Evolutionary conservation across 2,113 vertebrate species (phyloP), one percentile per base, ranked within the genome.

Genomic region (Podilymbus podiceps): DNA sequence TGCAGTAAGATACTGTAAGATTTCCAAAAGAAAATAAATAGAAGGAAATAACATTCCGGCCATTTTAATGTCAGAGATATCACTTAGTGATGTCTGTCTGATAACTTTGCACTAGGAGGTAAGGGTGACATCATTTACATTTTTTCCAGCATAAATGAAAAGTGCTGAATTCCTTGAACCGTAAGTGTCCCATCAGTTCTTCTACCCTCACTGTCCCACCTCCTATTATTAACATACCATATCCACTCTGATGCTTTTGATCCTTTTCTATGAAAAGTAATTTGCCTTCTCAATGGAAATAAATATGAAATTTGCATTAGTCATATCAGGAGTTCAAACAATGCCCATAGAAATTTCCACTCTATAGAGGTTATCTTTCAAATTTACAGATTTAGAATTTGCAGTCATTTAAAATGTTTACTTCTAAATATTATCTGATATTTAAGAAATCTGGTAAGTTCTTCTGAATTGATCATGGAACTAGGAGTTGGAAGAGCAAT

Each of bases 121-220:
- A 19, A 97, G 95, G 89, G 96, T 97, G 95, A 97, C 95, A 96
- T 97, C 33, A 98, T 98, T 98, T 98, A 98, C 96, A 97, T 98
- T 98, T 98, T 96, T 95, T 89, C 93, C 96, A 97, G 96, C 93
- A 92, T 27, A 96, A 95, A 88, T 93, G 95, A 98, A 95, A 98
- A 96, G 79, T 88, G 77, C 72, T 94, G 93, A 97, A 98, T 97
- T 93, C 95, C 95, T 81, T 97, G 96, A 97, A 93, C 96, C 28
- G 0, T 95, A 95, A 98, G 80, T 94, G 95, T 97, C 92, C 91
- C 95, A 97, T 97, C 97, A 97, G 94, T 97, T 97, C 96, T 95
- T 73, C 94, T 79, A 88, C 89, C 89, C 95, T 94, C 92, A 66
- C 88, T 82, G 89, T 91, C 79, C 85, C 97, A 97, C 95, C 93